Evolutionary conservation across 2,888 invertebrate genomes (phyloP).

Genomic region (Euproctis similis): DNA sequence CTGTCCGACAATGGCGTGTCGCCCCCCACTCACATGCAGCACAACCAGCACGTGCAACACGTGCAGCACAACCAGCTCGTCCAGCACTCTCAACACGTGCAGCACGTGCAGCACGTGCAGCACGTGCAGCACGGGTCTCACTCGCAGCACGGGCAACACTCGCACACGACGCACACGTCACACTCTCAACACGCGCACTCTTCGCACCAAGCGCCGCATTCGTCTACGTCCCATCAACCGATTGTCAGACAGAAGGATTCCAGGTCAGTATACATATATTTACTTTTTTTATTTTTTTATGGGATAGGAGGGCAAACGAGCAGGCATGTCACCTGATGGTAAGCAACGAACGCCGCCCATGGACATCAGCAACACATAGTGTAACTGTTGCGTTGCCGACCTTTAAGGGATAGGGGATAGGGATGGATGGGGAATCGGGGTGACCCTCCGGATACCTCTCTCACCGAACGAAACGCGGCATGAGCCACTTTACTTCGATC

Average conservation of each 20-base stretch:
- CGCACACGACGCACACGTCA: slow-evolving; percentile 12
- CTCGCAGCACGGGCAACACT: slow-evolving; percentile 12
- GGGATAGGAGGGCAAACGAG: no score
- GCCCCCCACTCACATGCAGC: slow-evolving; percentile 49
- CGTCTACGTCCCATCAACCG: slow-evolving; percentile 16
- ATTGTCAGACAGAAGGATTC: slow-evolving; percentile 46
- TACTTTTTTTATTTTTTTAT: no score
- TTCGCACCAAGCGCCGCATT: slow-evolving; percentile 14
- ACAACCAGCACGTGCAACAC: slow-evolving; percentile 18
- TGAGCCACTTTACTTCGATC: no score
- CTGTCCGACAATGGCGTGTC: slow-evolving; percentile 48
- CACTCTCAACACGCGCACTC: slow-evolving; percentile 13
- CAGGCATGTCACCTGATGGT: no score
- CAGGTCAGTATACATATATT: slow-evolving; percentile 30
- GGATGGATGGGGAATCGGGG: no score
- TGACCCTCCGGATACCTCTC: no score
- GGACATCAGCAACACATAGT: no score
- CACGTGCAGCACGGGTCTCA: slow-evolving; percentile 9
- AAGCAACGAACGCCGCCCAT: no score
- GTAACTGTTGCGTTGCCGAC: no score
- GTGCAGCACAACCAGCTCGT: slow-evolving; percentile 12
- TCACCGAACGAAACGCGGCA: no score
- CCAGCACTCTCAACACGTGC: slow-evolving; percentile 6
- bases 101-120: slow-evolving; percentile 6
- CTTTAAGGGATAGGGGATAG: no score